Evolutionary conservation across 2,797 vertebrate species (phyloP).

Genomic region (Pelochelys cantorii): DNA sequence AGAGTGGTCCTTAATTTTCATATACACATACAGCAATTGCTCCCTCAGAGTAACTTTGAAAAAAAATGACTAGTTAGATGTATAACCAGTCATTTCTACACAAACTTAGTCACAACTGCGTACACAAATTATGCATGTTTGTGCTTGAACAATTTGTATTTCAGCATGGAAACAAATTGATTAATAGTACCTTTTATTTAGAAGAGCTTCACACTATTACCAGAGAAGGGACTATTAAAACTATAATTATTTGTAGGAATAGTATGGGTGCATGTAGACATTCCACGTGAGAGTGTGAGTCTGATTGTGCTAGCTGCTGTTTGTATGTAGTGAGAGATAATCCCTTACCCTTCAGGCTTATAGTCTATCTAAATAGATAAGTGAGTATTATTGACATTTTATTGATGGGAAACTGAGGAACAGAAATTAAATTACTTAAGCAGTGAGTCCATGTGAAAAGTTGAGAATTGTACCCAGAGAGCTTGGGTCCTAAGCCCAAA

Average conservation of each 20-base stretch:
- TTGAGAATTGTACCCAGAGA: neutral
- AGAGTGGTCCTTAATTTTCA: fast-evolving
- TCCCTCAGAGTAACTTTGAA: neutral
- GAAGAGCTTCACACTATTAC: neutral
- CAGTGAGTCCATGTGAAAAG: neutral
- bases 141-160: neutral
- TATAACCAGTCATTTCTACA: neutral
- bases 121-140: neutral
- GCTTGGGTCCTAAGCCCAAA: neutral
- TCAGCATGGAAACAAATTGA: fast-evolving
- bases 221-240: neutral
- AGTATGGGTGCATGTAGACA: neutral
- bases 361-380: neutral
- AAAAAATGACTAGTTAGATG: neutral
- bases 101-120: neutral
- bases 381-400: neutral
- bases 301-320: neutral
- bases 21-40: neutral
- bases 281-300: no score
- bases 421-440: neutral
- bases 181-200: neutral
- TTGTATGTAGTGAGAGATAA: neutral
- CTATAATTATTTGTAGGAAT: neutral
- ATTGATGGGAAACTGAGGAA: neutral
- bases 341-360: neutral